phyloP scores from a whole-genome alignment of 1,140 invertebrate species.

The Solenopsis invicta region DNA sequence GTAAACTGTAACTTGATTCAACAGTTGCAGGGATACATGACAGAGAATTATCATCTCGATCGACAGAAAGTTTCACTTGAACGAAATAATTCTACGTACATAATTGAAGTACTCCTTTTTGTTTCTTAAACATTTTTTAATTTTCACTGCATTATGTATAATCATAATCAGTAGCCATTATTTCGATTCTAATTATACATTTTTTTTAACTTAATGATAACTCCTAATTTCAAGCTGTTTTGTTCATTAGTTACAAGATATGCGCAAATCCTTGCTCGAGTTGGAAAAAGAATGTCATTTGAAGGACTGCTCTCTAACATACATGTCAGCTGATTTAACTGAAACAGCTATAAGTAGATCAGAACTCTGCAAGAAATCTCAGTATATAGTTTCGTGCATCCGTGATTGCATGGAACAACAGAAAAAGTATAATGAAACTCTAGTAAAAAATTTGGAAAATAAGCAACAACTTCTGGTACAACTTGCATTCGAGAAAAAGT shows the following conservation, averaged over 20 bases:
- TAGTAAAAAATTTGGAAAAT: slow-evolving; percentile 75
- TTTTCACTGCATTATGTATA: slow-evolving; percentile 1
- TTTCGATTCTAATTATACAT: background rate
- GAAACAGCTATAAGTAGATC: slow-evolving; percentile 76
- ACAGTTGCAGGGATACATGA: slow-evolving; percentile 78
- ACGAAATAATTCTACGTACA: slow-evolving; percentile 78
- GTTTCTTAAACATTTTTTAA: background rate
- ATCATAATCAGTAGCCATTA: slow-evolving; percentile 11
- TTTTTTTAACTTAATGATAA: background rate
- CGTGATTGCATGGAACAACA: slow-evolving; percentile 81
- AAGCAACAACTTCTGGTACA: slow-evolving; percentile 78
- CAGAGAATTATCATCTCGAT: slow-evolving; percentile 77
- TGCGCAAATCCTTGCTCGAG: slow-evolving; percentile 78
- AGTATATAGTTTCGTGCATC: slow-evolving; percentile 78
- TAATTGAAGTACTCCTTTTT: slow-evolving; percentile 73
- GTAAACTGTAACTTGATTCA: slow-evolving; percentile 74
- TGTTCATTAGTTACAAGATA: slow-evolving; percentile 72
- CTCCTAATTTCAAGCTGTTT: slow-evolving; percentile 23
- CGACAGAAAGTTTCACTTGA: slow-evolving; percentile 78
- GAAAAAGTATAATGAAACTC: slow-evolving; percentile 68
- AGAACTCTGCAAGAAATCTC: slow-evolving; percentile 80
- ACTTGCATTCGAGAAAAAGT: slow-evolving; percentile 80
- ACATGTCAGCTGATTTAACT: slow-evolving; percentile 79
- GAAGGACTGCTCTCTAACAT: slow-evolving; percentile 78
- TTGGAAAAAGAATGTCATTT: slow-evolving; percentile 79